phyloP scores from a whole-genome alignment of 2,888 invertebrate genomes.

The Eumerus sabulonum region DNA sequence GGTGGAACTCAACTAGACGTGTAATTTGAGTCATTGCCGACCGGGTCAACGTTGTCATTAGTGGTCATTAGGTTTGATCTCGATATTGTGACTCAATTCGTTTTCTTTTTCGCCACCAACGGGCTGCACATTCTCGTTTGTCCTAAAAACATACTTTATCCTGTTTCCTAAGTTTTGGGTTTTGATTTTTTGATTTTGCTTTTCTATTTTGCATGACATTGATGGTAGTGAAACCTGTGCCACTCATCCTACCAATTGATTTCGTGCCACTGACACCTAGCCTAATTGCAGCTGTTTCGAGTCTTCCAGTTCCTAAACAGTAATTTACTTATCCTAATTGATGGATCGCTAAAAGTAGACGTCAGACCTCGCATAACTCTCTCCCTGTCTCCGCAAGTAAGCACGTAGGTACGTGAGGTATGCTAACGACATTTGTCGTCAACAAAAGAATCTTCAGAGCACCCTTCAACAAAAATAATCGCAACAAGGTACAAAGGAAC shows the following conservation, averaged over 20 bases:
- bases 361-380: slow-evolving; percentile 12
- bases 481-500: slow-evolving; percentile 53
- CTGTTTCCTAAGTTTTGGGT: neutral
- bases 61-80: slow-evolving; percentile 71
- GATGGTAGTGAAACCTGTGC: too few relatives aligned
- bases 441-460: slow-evolving; percentile 58
- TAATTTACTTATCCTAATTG: slow-evolving; percentile 66
- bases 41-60: slow-evolving; percentile 71
- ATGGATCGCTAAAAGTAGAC: slow-evolving; percentile 32
- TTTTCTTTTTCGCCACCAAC: slow-evolving; percentile 53
- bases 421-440: slow-evolving; percentile 16
- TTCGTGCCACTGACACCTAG: slow-evolving; percentile 58
- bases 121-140: slow-evolving; percentile 38
- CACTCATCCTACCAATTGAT: slow-evolving; percentile 46
- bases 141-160: slow-evolving; percentile 58
- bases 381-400: slow-evolving; percentile 36
- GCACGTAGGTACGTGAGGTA: slow-evolving; percentile 22
- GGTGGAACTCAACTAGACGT: slow-evolving; percentile 67
- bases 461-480: slow-evolving; percentile 61
- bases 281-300: slow-evolving; percentile 62
- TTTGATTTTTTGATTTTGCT: too few relatives aligned
- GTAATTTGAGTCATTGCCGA: slow-evolving; percentile 70
- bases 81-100: slow-evolving; percentile 63
- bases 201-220: too few relatives aligned
- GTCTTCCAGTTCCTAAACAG: slow-evolving; percentile 44